phyloP scores from a whole-genome alignment of 2,888 invertebrate species.

The Sesia bembeciformis region DNA sequence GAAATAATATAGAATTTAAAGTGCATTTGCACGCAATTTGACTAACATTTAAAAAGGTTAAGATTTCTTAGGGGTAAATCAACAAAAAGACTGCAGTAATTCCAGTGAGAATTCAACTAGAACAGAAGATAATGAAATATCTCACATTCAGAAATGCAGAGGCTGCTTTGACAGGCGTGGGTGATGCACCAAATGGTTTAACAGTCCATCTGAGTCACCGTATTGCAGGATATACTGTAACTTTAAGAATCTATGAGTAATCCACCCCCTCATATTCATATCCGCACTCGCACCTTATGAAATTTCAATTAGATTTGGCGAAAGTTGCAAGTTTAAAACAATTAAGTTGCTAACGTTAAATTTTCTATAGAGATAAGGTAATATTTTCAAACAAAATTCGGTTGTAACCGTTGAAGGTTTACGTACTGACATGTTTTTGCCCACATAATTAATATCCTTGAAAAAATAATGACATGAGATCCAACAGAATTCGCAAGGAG shows the following conservation, averaged over 20 bases:
- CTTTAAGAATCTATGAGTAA: slow-evolving; percentile 35
- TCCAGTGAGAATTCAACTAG: too few relatives aligned
- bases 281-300: neutral
- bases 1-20: too few relatives aligned
- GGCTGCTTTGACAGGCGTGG: slow-evolving; percentile 21
- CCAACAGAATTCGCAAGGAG: neutral
- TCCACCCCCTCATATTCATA: slow-evolving; percentile 22
- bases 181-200: slow-evolving; percentile 20
- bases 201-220: slow-evolving; percentile 26
- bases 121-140: too few relatives aligned
- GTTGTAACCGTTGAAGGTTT: neutral
- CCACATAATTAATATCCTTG: neutral
- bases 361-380: slow-evolving; percentile 3
- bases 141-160: neutral
- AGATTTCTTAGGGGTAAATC: too few relatives aligned
- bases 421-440: neutral
- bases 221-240: slow-evolving; percentile 23
- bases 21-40: too few relatives aligned
- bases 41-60: too few relatives aligned
- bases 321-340: too few relatives aligned
- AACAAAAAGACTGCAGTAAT: too few relatives aligned
- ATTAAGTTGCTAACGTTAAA: neutral
- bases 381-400: slow-evolving; percentile 1
- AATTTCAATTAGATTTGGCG: too few relatives aligned
- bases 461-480: neutral